Evolutionary conservation across 2,888 invertebrate species (phyloP).

Genomic region (Drosophila cracens): DNA sequence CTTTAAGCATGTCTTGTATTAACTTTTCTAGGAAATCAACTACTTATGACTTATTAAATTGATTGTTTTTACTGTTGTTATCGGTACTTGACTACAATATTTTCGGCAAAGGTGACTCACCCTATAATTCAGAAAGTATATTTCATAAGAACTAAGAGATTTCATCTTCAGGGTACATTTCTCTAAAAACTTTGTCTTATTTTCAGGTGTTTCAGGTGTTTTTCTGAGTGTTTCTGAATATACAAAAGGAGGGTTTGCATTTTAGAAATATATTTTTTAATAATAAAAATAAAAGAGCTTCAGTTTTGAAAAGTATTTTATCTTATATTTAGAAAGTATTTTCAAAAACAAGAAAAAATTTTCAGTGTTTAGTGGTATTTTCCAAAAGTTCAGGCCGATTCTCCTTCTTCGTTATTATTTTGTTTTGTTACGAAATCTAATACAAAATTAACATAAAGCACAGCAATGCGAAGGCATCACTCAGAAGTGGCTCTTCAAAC

Average conservation of each 20-base stretch:
- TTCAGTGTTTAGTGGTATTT: neutral
- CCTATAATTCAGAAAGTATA: neutral
- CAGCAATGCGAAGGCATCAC: neutral
- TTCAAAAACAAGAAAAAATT: neutral
- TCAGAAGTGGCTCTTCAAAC: constrained; percentile 46
- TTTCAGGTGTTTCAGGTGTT: no score
- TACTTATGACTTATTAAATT: neutral
- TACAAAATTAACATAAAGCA: constrained; percentile 36
- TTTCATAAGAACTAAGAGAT: neutral
- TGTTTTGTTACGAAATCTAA: constrained; percentile 36
- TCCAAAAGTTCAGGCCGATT: neutral
- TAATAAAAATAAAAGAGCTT: neutral
- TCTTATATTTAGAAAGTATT: neutral
- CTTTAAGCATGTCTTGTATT: neutral
- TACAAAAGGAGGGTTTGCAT: neutral
- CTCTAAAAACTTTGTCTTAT: neutral
- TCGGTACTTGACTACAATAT: neutral
- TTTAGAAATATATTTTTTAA: neutral
- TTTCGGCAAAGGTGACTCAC: neutral
- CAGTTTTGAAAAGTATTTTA: no score
- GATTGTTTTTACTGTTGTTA: neutral
- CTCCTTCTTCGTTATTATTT: neutral
- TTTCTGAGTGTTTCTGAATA: neutral
- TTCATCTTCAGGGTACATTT: neutral
- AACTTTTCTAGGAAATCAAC: neutral